A percentile compares a stretch with the other conserved stretches of the same genome.
phyloP scores from a whole-genome alignment of 2,888 invertebrate species.

The Nematopogon swammerdamellus region DNA sequence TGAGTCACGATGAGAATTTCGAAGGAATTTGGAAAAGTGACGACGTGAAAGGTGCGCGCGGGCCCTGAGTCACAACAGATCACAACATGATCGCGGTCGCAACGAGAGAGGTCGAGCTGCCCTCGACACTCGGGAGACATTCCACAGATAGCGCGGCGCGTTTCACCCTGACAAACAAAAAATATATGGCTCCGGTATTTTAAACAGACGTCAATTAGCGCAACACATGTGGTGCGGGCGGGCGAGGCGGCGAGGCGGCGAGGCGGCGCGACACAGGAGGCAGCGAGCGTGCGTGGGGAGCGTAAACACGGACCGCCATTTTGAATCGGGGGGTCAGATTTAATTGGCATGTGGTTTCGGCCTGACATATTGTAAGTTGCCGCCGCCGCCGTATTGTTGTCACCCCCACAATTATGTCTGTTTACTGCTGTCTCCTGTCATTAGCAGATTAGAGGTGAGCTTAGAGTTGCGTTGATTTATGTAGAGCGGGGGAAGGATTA shows the following conservation, averaged over 20 bases:
- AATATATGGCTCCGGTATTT: neutral
- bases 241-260: constrained; percentile 32
- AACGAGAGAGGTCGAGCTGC: too few relatives aligned
- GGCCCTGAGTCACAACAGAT: too few relatives aligned
- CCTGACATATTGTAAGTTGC: constrained; percentile 37
- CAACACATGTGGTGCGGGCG: constrained; percentile 33
- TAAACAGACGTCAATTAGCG: constrained; percentile 43
- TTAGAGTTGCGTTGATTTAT: too few relatives aligned
- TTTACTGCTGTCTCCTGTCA: too few relatives aligned
- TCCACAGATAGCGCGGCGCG: constrained; percentile 3
- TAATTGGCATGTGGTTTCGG: constrained; percentile 50
- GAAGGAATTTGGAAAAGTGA: too few relatives aligned
- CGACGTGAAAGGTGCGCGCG: too few relatives aligned
- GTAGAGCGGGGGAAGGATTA: too few relatives aligned
- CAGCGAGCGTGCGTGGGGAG: neutral
- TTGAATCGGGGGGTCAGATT: constrained; percentile 50
- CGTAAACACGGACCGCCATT: constrained; percentile 41
- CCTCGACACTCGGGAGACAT: constrained; percentile 2
- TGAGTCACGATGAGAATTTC: too few relatives aligned
- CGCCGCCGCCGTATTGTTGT: too few relatives aligned
- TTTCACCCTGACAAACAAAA: constrained; percentile 5
- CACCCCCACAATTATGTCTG: too few relatives aligned
- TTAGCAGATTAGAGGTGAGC: too few relatives aligned
- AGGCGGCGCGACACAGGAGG: constrained; percentile 16
- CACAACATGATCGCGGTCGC: too few relatives aligned